Base-by-base conservation (phyloP, 2,113 vertebrate genomes). In the Axis porcinus region DNA sequence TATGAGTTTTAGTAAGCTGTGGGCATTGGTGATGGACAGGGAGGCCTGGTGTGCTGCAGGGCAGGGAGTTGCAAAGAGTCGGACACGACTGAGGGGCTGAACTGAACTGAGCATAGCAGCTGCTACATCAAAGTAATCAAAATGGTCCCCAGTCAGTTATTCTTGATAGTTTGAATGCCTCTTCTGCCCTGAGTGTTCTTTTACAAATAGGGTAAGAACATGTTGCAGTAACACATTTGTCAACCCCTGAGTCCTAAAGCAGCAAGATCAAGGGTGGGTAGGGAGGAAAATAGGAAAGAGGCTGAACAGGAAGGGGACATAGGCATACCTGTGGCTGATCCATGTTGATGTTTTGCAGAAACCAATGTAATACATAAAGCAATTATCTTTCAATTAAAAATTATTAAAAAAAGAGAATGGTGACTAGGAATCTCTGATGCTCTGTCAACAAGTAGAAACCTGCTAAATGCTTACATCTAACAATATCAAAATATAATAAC, bases 361-460 rank as follows among this genome's bases (percentile, higher is more conserved):
- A 76, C 12, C 70, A 76, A 14, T 0, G 0, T 43, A 76, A 43
- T 76, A 43, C 12, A 76, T 43, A 43, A 76, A 43, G 36, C 23
- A 43, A 43, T 27, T 43, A 76, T 76, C 12, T 6, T 76, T 27
- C 70, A 43, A 76, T 25, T 76, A 43, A 76, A 76, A 27, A 27
- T 76, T 76, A 43, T 76, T 43, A 82, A 58, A 79, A n/a, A 40
- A 21, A 19, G 4, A 36, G 16, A 43, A 36, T 16, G 2, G 6
- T 74, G 86, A 62, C 12, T 82, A 43, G 28, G 52, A 30, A 7
- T 82, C 36, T 93, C 27, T 83, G 47, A 21, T 52, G 57, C 4
- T 45, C 7, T 25, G 33, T 90, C 47, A 87, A 87, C 28, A 76
- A 67, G 33, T 17, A 55, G 76, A 96, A 62, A 30, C 2, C 25